phyloP scores from a whole-genome alignment of 2,888 invertebrate genomes.

The Chaitophorus viminalis region DNA sequence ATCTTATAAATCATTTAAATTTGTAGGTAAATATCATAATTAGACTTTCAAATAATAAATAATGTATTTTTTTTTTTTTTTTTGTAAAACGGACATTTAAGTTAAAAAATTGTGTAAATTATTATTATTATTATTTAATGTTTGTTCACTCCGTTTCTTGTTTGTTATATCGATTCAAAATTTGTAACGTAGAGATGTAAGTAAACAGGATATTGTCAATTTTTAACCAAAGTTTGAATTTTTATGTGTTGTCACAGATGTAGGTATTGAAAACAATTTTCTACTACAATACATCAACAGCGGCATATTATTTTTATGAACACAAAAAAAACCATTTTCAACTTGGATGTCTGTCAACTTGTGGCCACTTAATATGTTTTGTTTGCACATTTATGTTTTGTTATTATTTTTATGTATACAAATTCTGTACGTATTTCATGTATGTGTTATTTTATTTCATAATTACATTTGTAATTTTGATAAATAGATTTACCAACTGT shows the following conservation, averaged over 20 bases:
- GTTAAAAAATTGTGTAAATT: neutral
- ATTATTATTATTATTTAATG: conserved; percentile 15
- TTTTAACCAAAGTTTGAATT: conserved; percentile 52
- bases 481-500: conserved; percentile 30
- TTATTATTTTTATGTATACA: conserved; percentile 28
- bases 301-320: conserved; percentile 50
- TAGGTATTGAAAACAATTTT: conserved; percentile 55
- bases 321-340: conserved; percentile 41
- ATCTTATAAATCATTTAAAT: too few relatives aligned
- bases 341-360: conserved; percentile 55
- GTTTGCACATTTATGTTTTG: conserved; percentile 18
- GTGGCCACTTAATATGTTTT: conserved; percentile 46
- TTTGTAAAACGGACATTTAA: conserved; percentile 53
- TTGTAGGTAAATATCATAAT: too few relatives aligned
- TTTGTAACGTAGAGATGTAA: conserved; percentile 48
- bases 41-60: conserved; percentile 30
- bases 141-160: conserved; percentile 53
- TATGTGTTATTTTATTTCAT: conserved; percentile 23
- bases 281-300: conserved; percentile 53
- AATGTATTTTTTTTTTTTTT: conserved; percentile 26
- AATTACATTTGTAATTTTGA: conserved; percentile 37
- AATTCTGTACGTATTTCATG: conserved; percentile 19
- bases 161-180: conserved; percentile 16
- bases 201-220: conserved; percentile 37
- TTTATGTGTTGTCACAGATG: conserved; percentile 61